Conservation (phyloP, 2,888 invertebrate genomes). For the Dolichomitus sp. region DNA sequence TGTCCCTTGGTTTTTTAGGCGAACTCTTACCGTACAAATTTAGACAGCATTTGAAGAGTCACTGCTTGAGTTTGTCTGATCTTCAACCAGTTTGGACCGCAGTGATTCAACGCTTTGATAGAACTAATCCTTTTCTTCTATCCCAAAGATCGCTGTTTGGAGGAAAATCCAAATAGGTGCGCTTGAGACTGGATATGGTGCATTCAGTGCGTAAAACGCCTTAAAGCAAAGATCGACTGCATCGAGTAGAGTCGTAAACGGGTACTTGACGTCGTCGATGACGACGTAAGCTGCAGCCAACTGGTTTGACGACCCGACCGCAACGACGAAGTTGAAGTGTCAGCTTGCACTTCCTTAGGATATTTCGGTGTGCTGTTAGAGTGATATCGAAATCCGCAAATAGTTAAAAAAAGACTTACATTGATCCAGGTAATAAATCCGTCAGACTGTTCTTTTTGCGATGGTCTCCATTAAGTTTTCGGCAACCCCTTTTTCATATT, state of each 20-base stretch:
- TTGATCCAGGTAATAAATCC: constrained; percentile 39
- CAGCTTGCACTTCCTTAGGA: not conserved
- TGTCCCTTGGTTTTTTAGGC: not conserved
- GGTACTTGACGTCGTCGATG: not conserved
- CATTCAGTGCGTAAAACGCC: constrained; percentile 28
- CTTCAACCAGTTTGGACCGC: too few relatives aligned
- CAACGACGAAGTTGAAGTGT: not conserved
- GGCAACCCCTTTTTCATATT: constrained; percentile 13
- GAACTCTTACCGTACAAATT: not conserved
- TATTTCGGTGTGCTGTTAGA: not conserved
- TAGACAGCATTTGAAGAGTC: not conserved
- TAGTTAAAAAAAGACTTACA: not conserved
- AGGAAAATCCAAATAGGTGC: constrained; percentile 13
- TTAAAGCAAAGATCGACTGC: too few relatives aligned
- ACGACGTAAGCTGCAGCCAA: not conserved
- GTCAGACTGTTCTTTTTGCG: constrained; percentile 18
- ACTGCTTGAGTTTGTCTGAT: not conserved
- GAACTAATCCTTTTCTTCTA: constrained; percentile 15
- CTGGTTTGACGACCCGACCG: not conserved
- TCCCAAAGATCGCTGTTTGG: constrained; percentile 9
- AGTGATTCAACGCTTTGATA: not conserved
- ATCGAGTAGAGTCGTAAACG: not conserved
- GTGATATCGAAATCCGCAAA: not conserved
- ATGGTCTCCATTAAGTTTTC: constrained; percentile 16
- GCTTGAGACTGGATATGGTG: constrained; percentile 27